Conservation (phyloP, 2,113 vertebrate species). For the Anarhynchus alexandrinus region DNA sequence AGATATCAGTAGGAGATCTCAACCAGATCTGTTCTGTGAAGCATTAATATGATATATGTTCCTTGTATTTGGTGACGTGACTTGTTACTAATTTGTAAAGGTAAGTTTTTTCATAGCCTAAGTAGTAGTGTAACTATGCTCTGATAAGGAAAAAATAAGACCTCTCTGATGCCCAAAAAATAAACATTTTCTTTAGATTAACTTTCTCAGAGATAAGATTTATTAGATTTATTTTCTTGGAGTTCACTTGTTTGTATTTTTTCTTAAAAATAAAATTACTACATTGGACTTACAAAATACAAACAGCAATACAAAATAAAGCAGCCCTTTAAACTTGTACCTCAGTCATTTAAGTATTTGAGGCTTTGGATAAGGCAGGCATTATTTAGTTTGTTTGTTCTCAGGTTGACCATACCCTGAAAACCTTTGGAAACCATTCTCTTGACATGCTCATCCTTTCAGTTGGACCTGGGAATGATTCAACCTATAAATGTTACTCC, state of each 20-base stretch:
- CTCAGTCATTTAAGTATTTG: neutral
- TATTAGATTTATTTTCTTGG: neutral
- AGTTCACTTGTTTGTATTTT: neutral
- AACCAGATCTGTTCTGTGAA: neutral
- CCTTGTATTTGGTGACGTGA: neutral
- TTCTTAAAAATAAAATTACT: neutral
- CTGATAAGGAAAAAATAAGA: neutral
- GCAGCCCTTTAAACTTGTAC: neutral
- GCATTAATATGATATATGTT: neutral
- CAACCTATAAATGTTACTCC: neutral
- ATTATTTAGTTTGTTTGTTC: neutral
- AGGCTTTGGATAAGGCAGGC: neutral
- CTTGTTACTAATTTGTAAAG: neutral
- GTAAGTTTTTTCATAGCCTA: neutral
- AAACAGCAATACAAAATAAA: neutral
- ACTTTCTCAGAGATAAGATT: neutral
- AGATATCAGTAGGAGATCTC: neutral
- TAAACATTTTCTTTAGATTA: neutral
- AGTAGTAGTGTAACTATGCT: neutral
- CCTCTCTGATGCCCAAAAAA: neutral
- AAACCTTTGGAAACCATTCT: neutral
- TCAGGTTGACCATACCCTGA: neutral
- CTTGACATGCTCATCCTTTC: neutral
- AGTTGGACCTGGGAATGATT: neutral
- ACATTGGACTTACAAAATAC: neutral